Base-by-base conservation (phyloP, 2,888 invertebrate species). In the Oscheius sp. region DNA sequence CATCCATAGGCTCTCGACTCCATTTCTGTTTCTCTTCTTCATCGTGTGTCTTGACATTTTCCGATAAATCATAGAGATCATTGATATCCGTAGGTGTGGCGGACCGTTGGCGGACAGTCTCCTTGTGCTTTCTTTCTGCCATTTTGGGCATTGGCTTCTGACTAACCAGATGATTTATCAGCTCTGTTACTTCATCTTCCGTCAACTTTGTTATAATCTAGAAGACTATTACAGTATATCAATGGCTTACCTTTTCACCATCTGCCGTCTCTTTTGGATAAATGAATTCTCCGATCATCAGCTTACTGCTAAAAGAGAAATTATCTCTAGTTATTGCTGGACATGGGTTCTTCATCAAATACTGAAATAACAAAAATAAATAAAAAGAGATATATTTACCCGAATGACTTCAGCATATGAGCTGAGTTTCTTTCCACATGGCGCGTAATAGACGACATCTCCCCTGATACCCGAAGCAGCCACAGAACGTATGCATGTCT, bases 241-340 rank as follows among this genome's bases (percentile, higher is more conserved):
- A 21, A 18, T 52, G 12, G 13, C 18, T 27, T 35, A 70, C 71
- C 66, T 64, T 72, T 43, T 72, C 72, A 23, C 72, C 72, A 25
- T 64, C 53, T 1, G n/a, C 13, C n/a, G 29, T 43, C 23, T 59
- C 58, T 18, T 76, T 78, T 1, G 78, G 76, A 6, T 76, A 74
- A 61, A 95, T 90, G 89, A 95, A 97, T 79, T 95, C 95, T 1
- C 98, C 98, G 49, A 97, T 92, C 77, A 95, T 92, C 1, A 93
- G 92, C 79, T 94, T 93, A 55, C 95, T 93, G 85, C 94, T 95
- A 91, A 95, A 96, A 77, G 94, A 95, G 90, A 97, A 97, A 91
- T 96, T 94, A 78, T 95, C 95, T 25, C 93, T 91, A 1, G 92
- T 93, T 71, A 96, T 89, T 84, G 93, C 93, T 2, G 90, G 90